Evolutionary conservation across 2,113 vertebrate species (phyloP), one percentile per base, ranked within the genome.

Genomic region (Sphyrna mokarran): DNA sequence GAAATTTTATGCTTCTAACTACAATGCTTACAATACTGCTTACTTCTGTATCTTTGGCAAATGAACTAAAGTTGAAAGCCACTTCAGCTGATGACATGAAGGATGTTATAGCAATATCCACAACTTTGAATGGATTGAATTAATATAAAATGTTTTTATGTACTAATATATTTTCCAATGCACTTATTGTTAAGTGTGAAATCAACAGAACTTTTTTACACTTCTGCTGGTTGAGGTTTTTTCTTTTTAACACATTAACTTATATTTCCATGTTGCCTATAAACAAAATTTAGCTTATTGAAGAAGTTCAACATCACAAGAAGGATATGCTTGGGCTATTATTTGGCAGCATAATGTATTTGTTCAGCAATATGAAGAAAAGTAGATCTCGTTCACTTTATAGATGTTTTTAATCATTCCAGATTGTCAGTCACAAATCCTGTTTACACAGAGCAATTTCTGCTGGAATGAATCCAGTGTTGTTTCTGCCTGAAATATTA

Each of bases 401-500:
- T 61, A n/a, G 87, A 93, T 63, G 33, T 37, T 93, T 89, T 93
- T 93, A 93, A 66, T 93, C 58, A 93, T 66, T 93, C 33, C 61
- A 66, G 89, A 66, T 68, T 93, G 58, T 93, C 89, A 93, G 61
- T n/a, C 61, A 66, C 40, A 93, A 93, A 93, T 93, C 61, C 11
- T 26, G 11, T 89, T 89, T 58, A 58, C 18, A 93, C 37, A 66
- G 63, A 66, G 61, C 89, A 66, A 37, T 66, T 37, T n/a, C 8
- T 68, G 58, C 33, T 93, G 58, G 58, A 66, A 66, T 66, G 33
- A n/a, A 93, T 93, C 61, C 89, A 66, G 61, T 9, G 16, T 58
- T 93, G 61, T 63, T 93, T 93, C 61, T 93, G 61, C 5, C n/a
- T 93, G 89, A 66, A 93, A 93, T 66, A 66, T 91, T 91, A 91